These are phyloP conservation scores for Volucella inflata DNA, from an alignment of 2,888 invertebrate genomes.

Conservation along the genomic window DNA sequence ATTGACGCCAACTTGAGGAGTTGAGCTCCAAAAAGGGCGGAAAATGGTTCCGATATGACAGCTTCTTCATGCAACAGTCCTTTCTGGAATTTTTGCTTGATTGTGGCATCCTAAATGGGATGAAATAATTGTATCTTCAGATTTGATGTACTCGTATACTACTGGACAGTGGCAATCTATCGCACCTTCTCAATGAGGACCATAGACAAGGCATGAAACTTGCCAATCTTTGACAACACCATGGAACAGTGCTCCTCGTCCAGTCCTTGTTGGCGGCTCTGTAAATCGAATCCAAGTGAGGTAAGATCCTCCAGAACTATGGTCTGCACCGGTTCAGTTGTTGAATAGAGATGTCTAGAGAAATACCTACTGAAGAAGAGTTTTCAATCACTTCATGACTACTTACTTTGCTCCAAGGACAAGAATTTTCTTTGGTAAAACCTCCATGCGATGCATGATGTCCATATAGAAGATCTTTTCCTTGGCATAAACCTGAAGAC, in stretches of 20 bases:
- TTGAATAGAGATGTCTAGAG: constrained; percentile 80
- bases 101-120: constrained; percentile 48
- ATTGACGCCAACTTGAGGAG: constrained; percentile 79
- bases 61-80: constrained; percentile 81
- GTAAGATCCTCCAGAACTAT: constrained; percentile 83
- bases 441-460: constrained; percentile 83
- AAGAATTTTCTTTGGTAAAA: constrained; percentile 82
- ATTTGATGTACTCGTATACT: not conserved
- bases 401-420: constrained; percentile 80
- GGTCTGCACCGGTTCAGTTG: constrained; percentile 80
- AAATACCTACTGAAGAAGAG: not conserved
- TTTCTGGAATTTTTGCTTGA: constrained; percentile 75
- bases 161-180: too few relatives aligned
- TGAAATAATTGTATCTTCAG: not conserved
- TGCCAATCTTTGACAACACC: constrained; percentile 85
- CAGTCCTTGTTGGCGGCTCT: constrained; percentile 84
- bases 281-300: constrained; percentile 84
- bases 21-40: constrained; percentile 81
- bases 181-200: constrained; percentile 84
- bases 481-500: constrained; percentile 83
- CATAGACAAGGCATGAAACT: constrained; percentile 85
- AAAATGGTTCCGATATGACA: constrained; percentile 80
- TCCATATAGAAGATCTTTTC: constrained; percentile 83
- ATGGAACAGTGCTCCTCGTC: constrained; percentile 84
- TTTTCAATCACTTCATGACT: too few relatives aligned